Evolutionary conservation across 2,888 invertebrate species (phyloP).

Genomic region (Gymnocheta viridis): DNA sequence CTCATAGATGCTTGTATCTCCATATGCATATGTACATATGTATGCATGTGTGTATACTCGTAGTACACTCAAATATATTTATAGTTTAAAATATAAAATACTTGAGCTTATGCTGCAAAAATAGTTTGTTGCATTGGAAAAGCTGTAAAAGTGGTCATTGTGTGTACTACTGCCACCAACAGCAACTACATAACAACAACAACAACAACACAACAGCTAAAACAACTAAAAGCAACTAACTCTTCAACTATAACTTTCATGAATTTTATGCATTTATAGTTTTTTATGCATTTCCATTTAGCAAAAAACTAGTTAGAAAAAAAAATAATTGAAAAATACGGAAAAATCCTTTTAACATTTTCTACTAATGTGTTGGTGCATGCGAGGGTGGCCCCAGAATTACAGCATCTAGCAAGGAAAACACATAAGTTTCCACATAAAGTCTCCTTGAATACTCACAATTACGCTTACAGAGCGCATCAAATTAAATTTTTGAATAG

Average conservation of each 20-base stretch:
- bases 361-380: not conserved
- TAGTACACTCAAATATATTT: conserved; percentile 18
- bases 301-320: conserved; percentile 30
- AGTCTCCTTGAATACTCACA: too few relatives aligned
- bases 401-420: too few relatives aligned
- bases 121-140: conserved; percentile 39
- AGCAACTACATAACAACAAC: conserved; percentile 6
- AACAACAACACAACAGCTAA: not conserved
- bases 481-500: too few relatives aligned
- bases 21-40: not conserved
- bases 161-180: conserved; percentile 12
- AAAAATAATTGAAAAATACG: conserved; percentile 12
- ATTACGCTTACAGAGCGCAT: too few relatives aligned
- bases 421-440: too few relatives aligned
- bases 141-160: conserved; percentile 46
- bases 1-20: not conserved
- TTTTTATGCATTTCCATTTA: conserved; percentile 68
- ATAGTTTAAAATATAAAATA: conserved; percentile 51
- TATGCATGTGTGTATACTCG: not conserved
- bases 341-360: conserved; percentile 46
- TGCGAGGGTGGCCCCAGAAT: not conserved
- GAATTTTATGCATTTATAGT: conserved; percentile 70
- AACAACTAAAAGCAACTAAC: conserved; percentile 8
- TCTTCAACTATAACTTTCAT: conserved; percentile 57
- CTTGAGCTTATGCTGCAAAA: conserved; percentile 37